A percentile compares a stretch with the other conserved stretches of the same genome.
Evolutionary conservation across 1,140 invertebrate genomes (phyloP).

Genomic region (Melitaea cinxia): DNA sequence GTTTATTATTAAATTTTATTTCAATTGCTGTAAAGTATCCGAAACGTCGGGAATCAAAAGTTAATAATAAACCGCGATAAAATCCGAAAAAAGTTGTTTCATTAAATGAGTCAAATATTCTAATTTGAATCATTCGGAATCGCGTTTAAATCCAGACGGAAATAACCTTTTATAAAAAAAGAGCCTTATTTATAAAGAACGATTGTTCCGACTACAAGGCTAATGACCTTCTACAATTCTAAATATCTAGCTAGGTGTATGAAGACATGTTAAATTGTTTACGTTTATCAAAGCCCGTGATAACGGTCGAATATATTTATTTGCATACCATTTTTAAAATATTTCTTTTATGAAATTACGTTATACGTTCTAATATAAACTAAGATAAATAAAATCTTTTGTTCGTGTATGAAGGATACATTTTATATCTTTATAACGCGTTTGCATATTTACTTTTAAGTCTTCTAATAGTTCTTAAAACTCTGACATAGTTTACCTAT

Average conservation of each 20-base stretch:
- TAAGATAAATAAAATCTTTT: background rate
- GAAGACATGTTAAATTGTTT: constrained; percentile 23
- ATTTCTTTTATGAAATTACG: background rate
- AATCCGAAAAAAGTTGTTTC: too few species aligned
- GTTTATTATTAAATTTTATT: too few species aligned
- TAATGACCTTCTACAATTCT: constrained; percentile 31
- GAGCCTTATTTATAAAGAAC: constrained; percentile 11
- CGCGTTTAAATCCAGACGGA: background rate
- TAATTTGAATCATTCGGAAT: background rate
- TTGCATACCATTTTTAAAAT: background rate
- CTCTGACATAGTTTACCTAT: background rate
- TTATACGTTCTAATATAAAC: background rate
- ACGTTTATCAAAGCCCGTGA: constrained; percentile 30
- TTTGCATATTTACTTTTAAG: background rate
- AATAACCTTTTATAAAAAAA: constrained; percentile 21
- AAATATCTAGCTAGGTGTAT: constrained; percentile 24
- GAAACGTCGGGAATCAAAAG: too few species aligned
- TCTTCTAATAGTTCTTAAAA: background rate
- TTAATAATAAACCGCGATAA: too few species aligned
- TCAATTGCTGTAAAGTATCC: too few species aligned
- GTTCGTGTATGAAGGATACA: background rate
- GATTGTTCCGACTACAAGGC: constrained; percentile 32
- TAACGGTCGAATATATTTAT: constrained; percentile 22
- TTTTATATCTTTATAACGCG: background rate
- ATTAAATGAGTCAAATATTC: background rate